Evolutionary conservation across 2,888 invertebrate species (phyloP), one percentile per base, ranked within the genome.

Genomic region (Dolomedes plantarius): DNA sequence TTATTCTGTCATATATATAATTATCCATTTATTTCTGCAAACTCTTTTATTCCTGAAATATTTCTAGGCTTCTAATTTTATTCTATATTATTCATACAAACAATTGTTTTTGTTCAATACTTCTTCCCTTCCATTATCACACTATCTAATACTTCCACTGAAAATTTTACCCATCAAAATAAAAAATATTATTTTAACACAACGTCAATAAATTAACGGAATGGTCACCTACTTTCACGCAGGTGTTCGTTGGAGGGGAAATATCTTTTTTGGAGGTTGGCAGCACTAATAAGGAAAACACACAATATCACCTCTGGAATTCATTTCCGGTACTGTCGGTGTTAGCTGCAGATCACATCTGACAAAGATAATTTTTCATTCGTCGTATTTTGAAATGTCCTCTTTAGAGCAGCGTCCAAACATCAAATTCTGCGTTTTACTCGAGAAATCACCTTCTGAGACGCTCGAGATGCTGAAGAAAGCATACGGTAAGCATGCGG

Each of bases 391-490:
- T 41, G 41, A 69, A 69, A 69, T 46, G 16, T 46, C 39, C 39
- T 5, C 39, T 73, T 73, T 31, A 73, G 36, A 65, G 31, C 72
- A 77, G 73, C 50, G 27, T 50, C 62, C 27, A 77, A 64, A 29
- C 71, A 56, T 69, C 29, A 83, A 77, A 83, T 76, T 83, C 32
- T 77, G 72, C 32, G 13, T n/a, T 72, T 69, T 23, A 31, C 29
- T 56, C 23, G 11, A 56, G 23, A 56, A 56, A 56, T 56, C 23
- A 23, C 56, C 23, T 56, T 56, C 56, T 56, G 23, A 56, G 56
- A 56, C 23, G 56, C 56, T 56, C 11, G 23, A 56, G 56, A n/a
- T n/a, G n/a, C n/a, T 56, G 23, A n/a, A 56, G 5, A 23, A 56
- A 56, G 19, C 19, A 56, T 56, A 56, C 23, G 3, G 23, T 23